Percentiles rank a stretch among this genome's conserved stretches.
Evolutionary conservation across 1,140 invertebrate genomes (phyloP).

Genomic region (Microplitis demolitor): DNA sequence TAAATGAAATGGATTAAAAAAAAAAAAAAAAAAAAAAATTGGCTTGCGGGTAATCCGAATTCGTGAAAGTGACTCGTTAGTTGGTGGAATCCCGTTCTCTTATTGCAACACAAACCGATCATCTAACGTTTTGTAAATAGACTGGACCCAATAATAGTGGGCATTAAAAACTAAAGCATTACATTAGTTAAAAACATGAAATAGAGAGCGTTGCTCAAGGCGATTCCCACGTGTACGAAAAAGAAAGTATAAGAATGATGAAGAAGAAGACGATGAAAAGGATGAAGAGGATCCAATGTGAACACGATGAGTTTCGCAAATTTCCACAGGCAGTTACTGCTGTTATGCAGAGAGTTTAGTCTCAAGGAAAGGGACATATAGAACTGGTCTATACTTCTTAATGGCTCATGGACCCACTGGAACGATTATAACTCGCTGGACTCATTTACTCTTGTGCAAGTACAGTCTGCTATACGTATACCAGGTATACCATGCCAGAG

Average conservation of each 20-base stretch:
- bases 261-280: too few species aligned
- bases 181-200: too few species aligned
- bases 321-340: constrained; percentile 3
- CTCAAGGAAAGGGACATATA: background rate
- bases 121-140: background rate
- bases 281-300: too few species aligned
- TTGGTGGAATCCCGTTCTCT: too few species aligned
- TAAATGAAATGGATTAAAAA: too few species aligned
- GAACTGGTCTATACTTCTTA: constrained; percentile 1
- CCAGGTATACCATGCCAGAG: background rate
- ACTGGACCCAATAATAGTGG: too few species aligned
- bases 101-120: background rate
- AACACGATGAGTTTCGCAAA: background rate
- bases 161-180: too few species aligned
- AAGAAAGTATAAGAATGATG: background rate
- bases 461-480: background rate
- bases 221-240: background rate
- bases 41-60: too few species aligned
- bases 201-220: background rate
- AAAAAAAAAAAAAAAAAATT: too few species aligned
- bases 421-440: constrained; percentile 4
- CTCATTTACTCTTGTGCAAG: background rate
- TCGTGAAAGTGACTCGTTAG: too few species aligned
- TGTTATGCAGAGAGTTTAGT: background rate
- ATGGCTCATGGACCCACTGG: constrained; percentile 2